phyloP scores from a whole-genome alignment of 2,888 invertebrate genomes.

The Petrophora chlorosata region DNA sequence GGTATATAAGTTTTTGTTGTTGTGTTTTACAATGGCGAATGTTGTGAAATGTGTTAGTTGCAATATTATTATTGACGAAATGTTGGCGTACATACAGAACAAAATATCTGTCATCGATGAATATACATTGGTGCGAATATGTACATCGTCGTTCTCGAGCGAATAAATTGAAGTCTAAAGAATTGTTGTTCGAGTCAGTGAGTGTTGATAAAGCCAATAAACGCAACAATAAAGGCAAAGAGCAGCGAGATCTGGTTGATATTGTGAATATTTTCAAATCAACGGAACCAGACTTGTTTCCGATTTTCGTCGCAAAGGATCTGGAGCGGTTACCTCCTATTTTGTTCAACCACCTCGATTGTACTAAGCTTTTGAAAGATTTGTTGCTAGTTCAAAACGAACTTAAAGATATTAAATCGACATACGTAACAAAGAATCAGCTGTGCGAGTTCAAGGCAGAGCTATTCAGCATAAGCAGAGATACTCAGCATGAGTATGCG shows the following conservation, averaged over 20 bases:
- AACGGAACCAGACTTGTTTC: conserved; percentile 7
- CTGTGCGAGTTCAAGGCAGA: background rate
- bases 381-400: background rate
- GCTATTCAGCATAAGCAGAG: too few relatives aligned
- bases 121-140: background rate
- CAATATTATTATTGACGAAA: conserved; percentile 13
- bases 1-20: too few relatives aligned
- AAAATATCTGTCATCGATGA: conserved; percentile 9
- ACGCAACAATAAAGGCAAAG: conserved; percentile 4
- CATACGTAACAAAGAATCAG: background rate
- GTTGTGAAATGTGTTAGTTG: too few relatives aligned
- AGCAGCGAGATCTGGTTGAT: conserved; percentile 8
- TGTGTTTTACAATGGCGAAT: background rate
- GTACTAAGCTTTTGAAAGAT: conserved; percentile 11
- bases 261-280: conserved; percentile 12
- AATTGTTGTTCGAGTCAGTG: background rate
- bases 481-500: background rate
- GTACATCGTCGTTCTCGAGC: background rate
- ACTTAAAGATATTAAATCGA: background rate
- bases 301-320: conserved; percentile 10
- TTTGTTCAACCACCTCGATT: background rate
- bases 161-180: background rate
- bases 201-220: background rate
- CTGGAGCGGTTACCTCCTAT: conserved; percentile 6
- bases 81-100: conserved; percentile 14